These are phyloP conservation scores for Microctenopoma steveboyesi DNA, from an alignment of 2,797 vertebrate genomes.

Conservation along the genomic window DNA sequence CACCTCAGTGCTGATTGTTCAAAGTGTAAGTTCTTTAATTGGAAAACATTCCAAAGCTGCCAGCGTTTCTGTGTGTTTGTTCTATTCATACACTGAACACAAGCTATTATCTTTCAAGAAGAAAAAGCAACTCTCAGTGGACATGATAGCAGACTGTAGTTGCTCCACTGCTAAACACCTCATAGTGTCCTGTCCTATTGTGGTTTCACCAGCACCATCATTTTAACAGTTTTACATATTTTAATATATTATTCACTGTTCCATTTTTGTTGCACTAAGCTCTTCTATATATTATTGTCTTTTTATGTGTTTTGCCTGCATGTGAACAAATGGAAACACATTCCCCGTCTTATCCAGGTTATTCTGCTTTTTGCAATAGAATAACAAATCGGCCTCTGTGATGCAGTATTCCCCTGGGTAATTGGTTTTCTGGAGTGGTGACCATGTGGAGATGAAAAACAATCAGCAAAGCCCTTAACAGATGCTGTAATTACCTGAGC, in stretches of 20 bases:
- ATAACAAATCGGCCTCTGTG: constrained; percentile 73
- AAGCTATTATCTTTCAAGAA: neutral
- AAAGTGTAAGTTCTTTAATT: constrained; percentile 2
- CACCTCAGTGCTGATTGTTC: constrained; percentile 14
- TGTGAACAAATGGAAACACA: constrained; percentile 52
- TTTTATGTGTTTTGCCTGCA: constrained; percentile 42
- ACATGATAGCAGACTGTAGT: constrained; percentile 6
- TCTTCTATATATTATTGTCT: constrained; percentile 17
- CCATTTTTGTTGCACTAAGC: constrained; percentile 16
- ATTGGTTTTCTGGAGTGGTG: constrained; percentile 86
- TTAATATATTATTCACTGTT: constrained; percentile 2
- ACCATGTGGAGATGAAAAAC: constrained; percentile 89
- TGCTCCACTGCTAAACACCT: constrained; percentile 6
- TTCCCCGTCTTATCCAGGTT: constrained; percentile 52
- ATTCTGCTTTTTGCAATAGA: constrained; percentile 65
- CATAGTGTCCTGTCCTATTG: neutral
- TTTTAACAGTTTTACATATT: constrained; percentile 12
- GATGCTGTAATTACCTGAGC: constrained; percentile 88
- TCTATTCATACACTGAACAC: neutral
- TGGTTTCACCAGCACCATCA: neutral
- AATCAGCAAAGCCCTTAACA: constrained; percentile 85
- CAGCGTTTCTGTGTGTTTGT: neutral
- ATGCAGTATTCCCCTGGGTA: constrained; percentile 81
- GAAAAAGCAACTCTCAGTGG: neutral
- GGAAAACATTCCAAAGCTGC: neutral